Evolutionary conservation across 1,140 invertebrate species (phyloP).

Genomic region (Cotesia typhae): DNA sequence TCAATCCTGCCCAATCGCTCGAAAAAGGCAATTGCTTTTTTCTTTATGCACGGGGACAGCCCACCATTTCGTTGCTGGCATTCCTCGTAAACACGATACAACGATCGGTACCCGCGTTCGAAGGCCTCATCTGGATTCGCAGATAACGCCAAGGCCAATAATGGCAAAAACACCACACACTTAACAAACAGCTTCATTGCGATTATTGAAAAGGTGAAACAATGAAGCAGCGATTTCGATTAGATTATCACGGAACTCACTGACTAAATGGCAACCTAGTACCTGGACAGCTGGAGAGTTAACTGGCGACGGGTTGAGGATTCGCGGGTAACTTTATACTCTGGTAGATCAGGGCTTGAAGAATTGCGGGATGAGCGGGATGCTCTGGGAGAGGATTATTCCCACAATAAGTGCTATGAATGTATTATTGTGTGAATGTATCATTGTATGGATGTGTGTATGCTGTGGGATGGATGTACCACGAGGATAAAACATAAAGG

Average conservation of each 20-base stretch:
- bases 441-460: too few species aligned
- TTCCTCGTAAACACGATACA: slow-evolving; percentile 61
- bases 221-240: too few species aligned
- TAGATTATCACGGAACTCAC: not conserved
- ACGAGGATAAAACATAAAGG: too few species aligned
- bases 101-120: slow-evolving; percentile 58
- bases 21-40: slow-evolving; percentile 80
- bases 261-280: not conserved
- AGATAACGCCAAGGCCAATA: slow-evolving; percentile 34
- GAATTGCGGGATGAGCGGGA: slow-evolving; percentile 21
- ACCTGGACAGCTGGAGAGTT: slow-evolving; percentile 46
- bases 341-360: slow-evolving; percentile 17
- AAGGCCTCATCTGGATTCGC: slow-evolving; percentile 50
- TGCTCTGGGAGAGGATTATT: slow-evolving; percentile 21
- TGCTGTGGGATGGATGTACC: too few species aligned
- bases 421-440: too few species aligned
- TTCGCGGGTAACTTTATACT: slow-evolving; percentile 59
- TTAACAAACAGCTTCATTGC: slow-evolving; percentile 46
- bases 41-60: slow-evolving; percentile 78
- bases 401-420: slow-evolving; percentile 10
- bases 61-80: slow-evolving; percentile 63
- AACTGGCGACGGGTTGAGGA: slow-evolving; percentile 57
- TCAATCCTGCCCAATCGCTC: slow-evolving; percentile 76
- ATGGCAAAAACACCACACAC: slow-evolving; percentile 50
- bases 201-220: not conserved